These are phyloP conservation scores for Dynastes hyllus DNA, from an alignment of 2,888 invertebrate genomes.

Conservation along the genomic window DNA sequence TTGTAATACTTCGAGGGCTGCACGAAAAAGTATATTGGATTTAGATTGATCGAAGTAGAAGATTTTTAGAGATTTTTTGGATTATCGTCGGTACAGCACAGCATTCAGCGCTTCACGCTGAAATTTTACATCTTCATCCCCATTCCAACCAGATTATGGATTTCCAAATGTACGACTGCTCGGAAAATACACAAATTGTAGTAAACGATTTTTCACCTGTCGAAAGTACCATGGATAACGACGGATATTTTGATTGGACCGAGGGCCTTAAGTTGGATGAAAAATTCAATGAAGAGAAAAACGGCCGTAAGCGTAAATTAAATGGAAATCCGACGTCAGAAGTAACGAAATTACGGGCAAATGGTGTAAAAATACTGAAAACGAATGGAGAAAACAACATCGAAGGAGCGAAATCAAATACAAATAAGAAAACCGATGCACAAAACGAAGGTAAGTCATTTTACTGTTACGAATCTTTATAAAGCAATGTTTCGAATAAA, in stretches of 20 bases:
- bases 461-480: not conserved
- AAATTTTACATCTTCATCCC: slow-evolving; percentile 13
- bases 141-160: slow-evolving; percentile 66
- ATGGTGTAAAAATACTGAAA: slow-evolving; percentile 47
- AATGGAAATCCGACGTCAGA: slow-evolving; percentile 34
- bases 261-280: slow-evolving; percentile 67
- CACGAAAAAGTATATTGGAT: slow-evolving; percentile 14
- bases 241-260: slow-evolving; percentile 69
- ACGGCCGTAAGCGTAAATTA: slow-evolving; percentile 61
- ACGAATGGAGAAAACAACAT: slow-evolving; percentile 22
- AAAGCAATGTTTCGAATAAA: not conserved
- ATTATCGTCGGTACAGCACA: slow-evolving; percentile 26
- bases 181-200: slow-evolving; percentile 64
- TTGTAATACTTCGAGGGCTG: not conserved
- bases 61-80: slow-evolving; percentile 42
- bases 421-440: slow-evolving; percentile 38
- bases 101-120: slow-evolving; percentile 1
- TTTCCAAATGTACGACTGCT: slow-evolving; percentile 67
- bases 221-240: slow-evolving; percentile 66
- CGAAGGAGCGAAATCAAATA: slow-evolving; percentile 33
- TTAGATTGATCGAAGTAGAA: slow-evolving; percentile 36
- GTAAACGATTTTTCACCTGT: slow-evolving; percentile 63
- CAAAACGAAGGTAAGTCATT: slow-evolving; percentile 48
- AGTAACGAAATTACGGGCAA: slow-evolving; percentile 41
- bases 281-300: slow-evolving; percentile 57